A percentile compares a stretch with the other conserved stretches of the same genome.
phyloP scores from a whole-genome alignment of 2,888 invertebrate genomes.

The Bibio marci region DNA sequence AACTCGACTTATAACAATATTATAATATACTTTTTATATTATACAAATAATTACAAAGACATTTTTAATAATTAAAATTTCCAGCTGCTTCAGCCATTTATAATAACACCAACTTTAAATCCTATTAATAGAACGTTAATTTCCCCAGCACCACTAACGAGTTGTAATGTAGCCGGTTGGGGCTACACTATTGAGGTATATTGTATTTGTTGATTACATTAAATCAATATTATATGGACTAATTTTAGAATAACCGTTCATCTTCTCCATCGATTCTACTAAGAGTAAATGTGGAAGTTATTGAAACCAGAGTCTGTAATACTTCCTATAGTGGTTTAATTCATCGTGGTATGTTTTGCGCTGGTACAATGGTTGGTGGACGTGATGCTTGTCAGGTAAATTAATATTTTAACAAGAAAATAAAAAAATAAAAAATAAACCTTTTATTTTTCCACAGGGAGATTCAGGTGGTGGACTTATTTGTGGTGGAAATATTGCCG shows the following conservation, averaged over 20 bases:
- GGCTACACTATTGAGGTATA: neutral
- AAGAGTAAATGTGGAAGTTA: constrained; percentile 2
- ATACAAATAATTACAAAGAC: too few relatives aligned
- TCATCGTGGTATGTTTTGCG: constrained; percentile 5
- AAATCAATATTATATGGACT: too few relatives aligned
- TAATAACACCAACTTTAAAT: neutral
- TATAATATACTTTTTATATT: too few relatives aligned
- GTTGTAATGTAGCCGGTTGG: constrained; percentile 7
- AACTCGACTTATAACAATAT: too few relatives aligned
- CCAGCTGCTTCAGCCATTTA: too few relatives aligned
- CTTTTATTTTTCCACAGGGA: neutral
- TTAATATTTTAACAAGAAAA: neutral
- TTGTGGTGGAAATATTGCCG: constrained; percentile 8
- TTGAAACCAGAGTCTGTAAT: neutral
- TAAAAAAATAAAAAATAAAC: neutral
- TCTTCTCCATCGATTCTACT: constrained; percentile 2
- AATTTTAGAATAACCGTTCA: too few relatives aligned
- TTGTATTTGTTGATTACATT: neutral
- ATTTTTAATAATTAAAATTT: too few relatives aligned
- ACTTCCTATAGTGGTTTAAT: neutral
- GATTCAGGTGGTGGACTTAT: constrained; percentile 9
- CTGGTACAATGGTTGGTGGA: constrained; percentile 8
- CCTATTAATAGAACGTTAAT: too few relatives aligned
- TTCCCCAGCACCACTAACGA: neutral
- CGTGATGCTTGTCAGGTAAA: constrained; percentile 5